phyloP scores from a whole-genome alignment of 2,888 invertebrate species.

The Vandiemenella viatica region DNA sequence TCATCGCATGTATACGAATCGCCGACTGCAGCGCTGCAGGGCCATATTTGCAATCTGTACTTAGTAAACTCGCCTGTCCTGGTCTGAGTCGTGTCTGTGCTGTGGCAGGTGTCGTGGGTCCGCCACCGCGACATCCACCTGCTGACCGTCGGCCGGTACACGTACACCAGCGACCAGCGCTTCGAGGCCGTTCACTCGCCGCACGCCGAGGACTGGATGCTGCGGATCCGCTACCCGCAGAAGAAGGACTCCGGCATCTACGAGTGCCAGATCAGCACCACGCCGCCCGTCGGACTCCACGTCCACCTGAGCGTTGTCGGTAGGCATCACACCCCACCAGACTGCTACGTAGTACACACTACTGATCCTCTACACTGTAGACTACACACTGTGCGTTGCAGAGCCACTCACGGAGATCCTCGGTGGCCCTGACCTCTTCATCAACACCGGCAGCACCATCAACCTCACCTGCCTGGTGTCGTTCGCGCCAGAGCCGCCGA shows the following conservation, averaged over 20 bases:
- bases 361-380: not conserved
- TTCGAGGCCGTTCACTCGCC: conserved; percentile 77
- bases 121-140: conserved; percentile 60
- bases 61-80: no score
- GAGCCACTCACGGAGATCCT: conserved; percentile 70
- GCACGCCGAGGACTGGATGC: conserved; percentile 75
- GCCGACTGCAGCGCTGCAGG: no score
- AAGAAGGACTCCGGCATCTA: conserved; percentile 63
- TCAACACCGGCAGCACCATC: conserved; percentile 76
- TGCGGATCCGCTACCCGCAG: conserved; percentile 59
- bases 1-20: no score
- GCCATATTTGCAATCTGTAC: no score
- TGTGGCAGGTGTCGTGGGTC: conserved; percentile 54
- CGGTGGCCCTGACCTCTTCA: conserved; percentile 68
- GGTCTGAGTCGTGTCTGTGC: no score
- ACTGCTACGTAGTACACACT: no score
- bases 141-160: conserved; percentile 57
- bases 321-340: no score
- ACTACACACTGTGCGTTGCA: conserved; percentile 30
- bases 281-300: conserved; percentile 72
- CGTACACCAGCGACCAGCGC: conserved; percentile 69
- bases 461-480: conserved; percentile 73
- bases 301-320: conserved; percentile 71
- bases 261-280: conserved; percentile 84
- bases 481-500: conserved; percentile 72